A percentile compares a stretch with the other conserved stretches of the same genome.
Conservation (phyloP, 1,140 invertebrate genomes). For the Xylocopa sonorina region DNA sequence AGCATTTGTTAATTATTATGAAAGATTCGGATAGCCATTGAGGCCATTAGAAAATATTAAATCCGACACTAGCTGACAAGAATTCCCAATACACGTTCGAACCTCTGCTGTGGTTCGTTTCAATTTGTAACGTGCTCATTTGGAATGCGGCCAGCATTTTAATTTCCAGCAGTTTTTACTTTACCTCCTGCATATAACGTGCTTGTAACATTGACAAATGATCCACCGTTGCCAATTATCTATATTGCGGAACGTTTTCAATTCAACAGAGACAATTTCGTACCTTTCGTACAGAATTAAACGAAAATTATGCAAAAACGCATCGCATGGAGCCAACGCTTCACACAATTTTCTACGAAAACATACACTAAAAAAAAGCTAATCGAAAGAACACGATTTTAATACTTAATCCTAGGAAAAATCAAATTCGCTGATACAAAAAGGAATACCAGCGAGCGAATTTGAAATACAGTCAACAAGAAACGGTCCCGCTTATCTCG, state of each 20-base stretch:
- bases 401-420: no score
- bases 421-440: background rate
- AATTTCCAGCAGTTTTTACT: background rate
- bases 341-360: no score
- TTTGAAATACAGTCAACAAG: no score
- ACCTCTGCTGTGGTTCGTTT: conserved; percentile 16
- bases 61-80: background rate
- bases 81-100: conserved; percentile 7
- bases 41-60: conserved; percentile 27
- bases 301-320: no score
- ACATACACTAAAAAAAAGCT: no score
- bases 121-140: conserved; percentile 30
- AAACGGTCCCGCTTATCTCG: background rate
- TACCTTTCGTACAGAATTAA: no score
- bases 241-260: background rate
- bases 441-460: background rate
- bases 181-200: background rate
- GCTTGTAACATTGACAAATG: background rate
- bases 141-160: conserved; percentile 30
- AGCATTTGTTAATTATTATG: background rate
- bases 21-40: background rate
- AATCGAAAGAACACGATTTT: no score
- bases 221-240: background rate
- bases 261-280: no score
- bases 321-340: no score